Base-by-base conservation (phyloP, 2,797 vertebrate genomes). In the Spheniscus humboldti region DNA sequence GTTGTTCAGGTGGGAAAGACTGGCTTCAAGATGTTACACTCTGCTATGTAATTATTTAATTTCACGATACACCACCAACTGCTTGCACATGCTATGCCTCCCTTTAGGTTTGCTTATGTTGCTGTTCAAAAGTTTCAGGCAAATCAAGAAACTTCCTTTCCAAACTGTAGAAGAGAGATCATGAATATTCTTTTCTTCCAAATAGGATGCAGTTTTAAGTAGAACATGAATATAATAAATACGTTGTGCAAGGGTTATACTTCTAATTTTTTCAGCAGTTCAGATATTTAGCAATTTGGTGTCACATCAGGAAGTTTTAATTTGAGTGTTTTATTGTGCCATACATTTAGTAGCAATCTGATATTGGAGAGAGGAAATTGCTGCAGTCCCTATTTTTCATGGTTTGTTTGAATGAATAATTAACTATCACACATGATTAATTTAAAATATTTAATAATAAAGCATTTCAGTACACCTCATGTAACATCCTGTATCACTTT, bases 341-440 rank as follows among this genome's bases (percentile, higher is more conserved):
- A 91, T 97, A 94, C 73, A 82, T 95, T 96, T 82, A 95, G 89
- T n/a, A 90, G 87, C 85, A 94, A 94, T 94, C 92, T 96, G 85
- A 88, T 81, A 74, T 37, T 67, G 76, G 82, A 92, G 83, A 95
- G 94, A 94, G 92, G 94, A 96, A 97, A 96, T 97, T 94, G 63
- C 94, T 90, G 91, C 76, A 86, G 76, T 92, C 85, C 67, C 91
- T 74, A 95, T 97, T 96, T 96, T 97, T 97, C 94, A 94, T 86
- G 82, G 87, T 96, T 97, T 96, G 69, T 96, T 96, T 96, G 79
- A 97, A 96, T 97, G 87, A 97, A 97, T 96, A 97, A 97, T 96
- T 97, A 96, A 95, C 91, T 81, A 75, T 88, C 82, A 73, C 55
- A 90, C 89, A 94, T 96, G 94, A 96, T 95, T 97, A 96, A 95